These are phyloP conservation scores for Myotis planiceps DNA, from an alignment of 2,797 vertebrate genomes.

Conservation along the genomic window DNA sequence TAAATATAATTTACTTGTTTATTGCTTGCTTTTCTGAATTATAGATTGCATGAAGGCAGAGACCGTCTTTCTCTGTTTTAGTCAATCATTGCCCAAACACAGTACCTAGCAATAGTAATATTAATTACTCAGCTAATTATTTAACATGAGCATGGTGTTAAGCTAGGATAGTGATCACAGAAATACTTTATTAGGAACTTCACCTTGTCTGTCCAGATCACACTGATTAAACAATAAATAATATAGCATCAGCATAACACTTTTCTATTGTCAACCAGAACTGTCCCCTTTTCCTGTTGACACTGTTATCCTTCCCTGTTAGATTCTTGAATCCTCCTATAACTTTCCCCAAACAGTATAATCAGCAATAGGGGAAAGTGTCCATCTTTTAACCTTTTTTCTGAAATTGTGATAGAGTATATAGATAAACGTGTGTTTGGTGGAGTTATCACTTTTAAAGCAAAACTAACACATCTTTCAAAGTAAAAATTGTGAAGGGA, in stretches of 20 bases:
- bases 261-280: neutral
- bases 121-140: neutral
- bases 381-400: neutral
- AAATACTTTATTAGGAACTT: constrained; percentile 19
- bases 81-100: neutral
- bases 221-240: constrained; percentile 5
- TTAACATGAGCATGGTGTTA: neutral
- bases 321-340: neutral
- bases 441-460: neutral
- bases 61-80: neutral
- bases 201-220: constrained; percentile 4
- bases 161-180: neutral
- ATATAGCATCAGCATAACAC: neutral
- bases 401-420: neutral
- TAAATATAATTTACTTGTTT: neutral
- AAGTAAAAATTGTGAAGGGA: neutral
- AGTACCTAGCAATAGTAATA: neutral
- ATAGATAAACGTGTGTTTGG: constrained; percentile 2
- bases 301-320: neutral
- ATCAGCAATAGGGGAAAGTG: neutral
- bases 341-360: neutral
- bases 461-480: neutral
- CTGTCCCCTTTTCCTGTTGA: neutral
- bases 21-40: neutral
- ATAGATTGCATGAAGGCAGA: neutral